phyloP scores from a whole-genome alignment of 37 sponge, comb jelly and placozoan species.

The Chondrosia reniformis region DNA sequence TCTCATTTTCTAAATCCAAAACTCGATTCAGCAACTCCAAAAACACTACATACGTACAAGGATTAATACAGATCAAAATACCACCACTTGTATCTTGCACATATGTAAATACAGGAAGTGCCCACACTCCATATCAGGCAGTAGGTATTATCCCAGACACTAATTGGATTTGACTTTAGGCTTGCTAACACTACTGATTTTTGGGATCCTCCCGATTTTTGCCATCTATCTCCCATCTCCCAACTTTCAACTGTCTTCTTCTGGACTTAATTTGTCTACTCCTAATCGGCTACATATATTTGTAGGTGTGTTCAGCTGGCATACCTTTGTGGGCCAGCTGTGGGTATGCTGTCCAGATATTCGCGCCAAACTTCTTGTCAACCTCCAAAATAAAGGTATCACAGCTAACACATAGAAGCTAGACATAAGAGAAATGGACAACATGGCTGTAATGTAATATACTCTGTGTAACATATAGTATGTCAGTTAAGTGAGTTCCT shows the following conservation, averaged over 20 bases:
- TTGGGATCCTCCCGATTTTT: too few relatives aligned
- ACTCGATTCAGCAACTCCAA: conserved; percentile 42
- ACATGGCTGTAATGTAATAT: too few relatives aligned
- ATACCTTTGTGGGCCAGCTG: conserved; percentile 60
- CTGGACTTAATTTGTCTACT: not conserved
- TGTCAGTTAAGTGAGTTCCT: too few relatives aligned
- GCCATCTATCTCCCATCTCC: not conserved
- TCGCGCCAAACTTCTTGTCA: conserved; percentile 47
- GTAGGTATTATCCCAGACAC: too few relatives aligned
- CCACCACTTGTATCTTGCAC: too few relatives aligned
- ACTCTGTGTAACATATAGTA: too few relatives aligned
- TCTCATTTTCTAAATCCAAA: conserved; percentile 53
- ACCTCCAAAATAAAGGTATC: conserved; percentile 46
- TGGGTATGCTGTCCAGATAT: conserved; percentile 48
- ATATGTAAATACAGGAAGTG: too few relatives aligned
- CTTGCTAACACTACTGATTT: too few relatives aligned
- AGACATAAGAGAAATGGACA: not conserved
- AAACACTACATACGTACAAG: conserved; percentile 32
- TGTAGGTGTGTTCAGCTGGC: not conserved
- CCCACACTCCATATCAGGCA: too few relatives aligned
- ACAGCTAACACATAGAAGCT: conserved; percentile 47
- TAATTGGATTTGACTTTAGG: too few relatives aligned
- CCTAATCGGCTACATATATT: not conserved
- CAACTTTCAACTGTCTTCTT: not conserved
- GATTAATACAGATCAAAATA: not conserved